A percentile compares a stretch with the other conserved stretches of the same genome.
Evolutionary conservation across 2,888 invertebrate species (phyloP).

Genomic region (Chymomyza caudatula): DNA sequence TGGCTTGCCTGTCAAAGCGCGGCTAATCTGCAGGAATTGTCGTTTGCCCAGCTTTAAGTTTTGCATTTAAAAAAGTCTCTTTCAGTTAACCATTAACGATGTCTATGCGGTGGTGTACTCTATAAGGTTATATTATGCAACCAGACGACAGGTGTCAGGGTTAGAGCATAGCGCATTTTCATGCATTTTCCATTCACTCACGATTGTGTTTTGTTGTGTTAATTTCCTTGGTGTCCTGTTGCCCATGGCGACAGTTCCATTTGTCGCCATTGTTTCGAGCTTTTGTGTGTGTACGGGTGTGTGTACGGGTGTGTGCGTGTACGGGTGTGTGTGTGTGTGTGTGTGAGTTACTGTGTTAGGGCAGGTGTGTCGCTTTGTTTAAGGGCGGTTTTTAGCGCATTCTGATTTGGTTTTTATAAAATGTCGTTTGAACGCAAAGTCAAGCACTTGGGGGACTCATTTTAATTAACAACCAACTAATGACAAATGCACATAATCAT

Average conservation of each 20-base stretch:
- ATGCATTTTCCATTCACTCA: background rate
- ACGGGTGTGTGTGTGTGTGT: no score
- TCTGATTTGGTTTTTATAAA: slow-evolving; percentile 53
- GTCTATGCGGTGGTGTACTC: background rate
- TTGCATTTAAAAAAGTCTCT: no score
- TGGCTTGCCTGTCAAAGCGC: background rate
- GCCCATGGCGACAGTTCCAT: slow-evolving; percentile 66
- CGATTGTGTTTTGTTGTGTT: slow-evolving; percentile 52
- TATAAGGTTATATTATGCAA: background rate
- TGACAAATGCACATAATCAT: slow-evolving; percentile 52
- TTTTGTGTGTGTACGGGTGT: slow-evolving; percentile 28
- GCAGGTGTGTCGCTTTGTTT: slow-evolving; percentile 57
- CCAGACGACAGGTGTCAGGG: background rate
- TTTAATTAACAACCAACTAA: slow-evolving; percentile 69
- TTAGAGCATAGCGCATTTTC: background rate
- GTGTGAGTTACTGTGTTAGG: slow-evolving; percentile 21
- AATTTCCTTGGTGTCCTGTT: slow-evolving; percentile 65
- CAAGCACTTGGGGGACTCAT: slow-evolving; percentile 54
- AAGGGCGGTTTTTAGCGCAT: slow-evolving; percentile 60
- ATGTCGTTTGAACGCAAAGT: slow-evolving; percentile 3
- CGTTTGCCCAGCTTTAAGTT: background rate
- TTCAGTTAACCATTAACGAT: background rate
- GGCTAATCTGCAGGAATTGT: background rate
- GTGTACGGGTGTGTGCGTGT: slow-evolving; percentile 13
- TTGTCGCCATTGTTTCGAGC: slow-evolving; percentile 61